Conservation (phyloP, 2,888 invertebrate genomes). For the Erebia aethiops region DNA sequence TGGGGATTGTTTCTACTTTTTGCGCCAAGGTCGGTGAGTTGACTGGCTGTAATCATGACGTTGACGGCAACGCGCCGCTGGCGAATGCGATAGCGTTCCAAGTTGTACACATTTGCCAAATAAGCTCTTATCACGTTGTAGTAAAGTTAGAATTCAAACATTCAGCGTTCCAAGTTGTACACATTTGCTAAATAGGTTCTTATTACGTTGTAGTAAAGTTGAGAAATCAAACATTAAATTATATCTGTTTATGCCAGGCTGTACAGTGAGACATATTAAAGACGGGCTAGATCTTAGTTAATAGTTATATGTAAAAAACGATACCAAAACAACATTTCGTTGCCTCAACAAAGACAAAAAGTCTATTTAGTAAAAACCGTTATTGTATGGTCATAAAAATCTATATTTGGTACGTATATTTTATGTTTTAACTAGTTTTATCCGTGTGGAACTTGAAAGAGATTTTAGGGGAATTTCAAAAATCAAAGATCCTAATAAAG, state of each 20-base stretch:
- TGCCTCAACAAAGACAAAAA: too few relatives aligned
- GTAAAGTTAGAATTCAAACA: constrained; percentile 18
- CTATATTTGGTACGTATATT: too few relatives aligned
- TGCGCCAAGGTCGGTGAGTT: constrained; percentile 78
- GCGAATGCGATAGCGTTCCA: constrained; percentile 23
- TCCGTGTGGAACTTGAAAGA: too few relatives aligned
- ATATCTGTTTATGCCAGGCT: background rate
- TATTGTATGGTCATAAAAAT: too few relatives aligned
- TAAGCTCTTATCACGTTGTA: background rate
- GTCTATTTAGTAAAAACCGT: too few relatives aligned
- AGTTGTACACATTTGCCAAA: constrained; percentile 6
- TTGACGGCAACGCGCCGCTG: background rate
- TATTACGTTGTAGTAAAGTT: background rate
- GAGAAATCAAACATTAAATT: constrained; percentile 7
- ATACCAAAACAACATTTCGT: too few relatives aligned
- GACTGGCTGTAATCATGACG: constrained; percentile 57
- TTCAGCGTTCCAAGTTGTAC: constrained; percentile 1
- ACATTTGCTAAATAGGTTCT: constrained; percentile 19
- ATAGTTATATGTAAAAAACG: too few relatives aligned
- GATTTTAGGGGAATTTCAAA: too few relatives aligned
- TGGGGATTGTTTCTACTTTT: constrained; percentile 74
- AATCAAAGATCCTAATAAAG: too few relatives aligned
- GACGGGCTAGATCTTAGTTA: too few relatives aligned
- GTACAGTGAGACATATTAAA: constrained; percentile 3
- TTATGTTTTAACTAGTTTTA: too few relatives aligned